Evolutionary conservation across 2,113 vertebrate genomes (phyloP), one percentile per base, ranked within the genome.

Genomic region (Dermatemys mawii): DNA sequence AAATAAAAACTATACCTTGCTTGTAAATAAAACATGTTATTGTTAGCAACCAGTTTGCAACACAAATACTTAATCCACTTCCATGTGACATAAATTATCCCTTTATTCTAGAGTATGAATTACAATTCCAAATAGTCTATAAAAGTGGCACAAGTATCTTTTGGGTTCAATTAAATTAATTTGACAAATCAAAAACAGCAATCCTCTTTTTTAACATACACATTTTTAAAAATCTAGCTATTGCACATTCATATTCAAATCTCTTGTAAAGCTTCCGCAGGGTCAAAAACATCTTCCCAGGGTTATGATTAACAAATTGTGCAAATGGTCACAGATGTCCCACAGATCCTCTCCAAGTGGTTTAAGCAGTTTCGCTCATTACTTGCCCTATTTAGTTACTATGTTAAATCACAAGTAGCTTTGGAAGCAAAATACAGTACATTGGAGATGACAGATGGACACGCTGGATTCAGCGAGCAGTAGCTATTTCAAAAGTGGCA

Each of bases 321-420:
- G 92, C 78, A 92, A 88, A 90, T 16, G 84, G 90, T 83, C 97
- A 90, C 98, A 98, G 98, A 97, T 97, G 98, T 97, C 97, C 96
- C 90, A 97, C 97, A 96, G 96, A 90, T 89, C 82, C 96, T 95
- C 95, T 94, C 94, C 0, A 41, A 90, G 96, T 94, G 93, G 78
- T 93, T 97, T 92, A 35, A 86, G 83, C 93, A 12, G 81, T 8
- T 88, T 44, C 84, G 96, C 95, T 92, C 97, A 82, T 94, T 94
- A 88, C 97, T 92, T 92, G 93, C 95, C 95, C 98, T 97, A 96
- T 96, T 98, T 96, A 98, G 95, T 96, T 53, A 96, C 95, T 97
- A 87, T 1, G n/a, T 54, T 91, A 70, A 96, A 96, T 92, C 96
- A 96, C 94, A 86, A 73, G 92, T 38, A 88, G 93, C 97, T 96